A percentile compares a stretch with the other conserved stretches of the same genome.
Conservation (phyloP, 2,888 invertebrate genomes). For the Eupithecia inturbata region DNA sequence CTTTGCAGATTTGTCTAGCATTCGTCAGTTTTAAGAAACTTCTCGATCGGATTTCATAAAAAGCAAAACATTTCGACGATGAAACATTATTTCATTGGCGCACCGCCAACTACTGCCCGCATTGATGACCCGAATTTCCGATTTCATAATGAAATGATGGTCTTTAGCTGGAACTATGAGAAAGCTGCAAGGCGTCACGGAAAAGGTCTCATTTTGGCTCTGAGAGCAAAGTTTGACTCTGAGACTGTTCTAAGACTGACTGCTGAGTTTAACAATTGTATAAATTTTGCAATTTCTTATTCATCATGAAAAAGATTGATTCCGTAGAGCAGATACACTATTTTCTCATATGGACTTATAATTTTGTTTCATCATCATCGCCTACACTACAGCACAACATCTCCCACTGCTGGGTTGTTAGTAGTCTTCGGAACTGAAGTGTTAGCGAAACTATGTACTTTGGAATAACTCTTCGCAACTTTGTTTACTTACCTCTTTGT, state of each 20-base stretch:
- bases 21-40: not conserved
- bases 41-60: not conserved
- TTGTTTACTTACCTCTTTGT: conserved; percentile 55
- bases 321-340: not conserved
- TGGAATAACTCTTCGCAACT: not conserved
- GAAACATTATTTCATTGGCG: not conserved
- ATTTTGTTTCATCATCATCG: not conserved
- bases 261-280: not conserved
- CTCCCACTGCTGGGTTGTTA: not conserved
- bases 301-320: not conserved
- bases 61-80: not conserved
- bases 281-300: not conserved
- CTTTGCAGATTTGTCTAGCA: not conserved
- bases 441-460: not conserved
- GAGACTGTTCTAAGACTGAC: not conserved
- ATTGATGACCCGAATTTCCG: not conserved
- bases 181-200: not conserved
- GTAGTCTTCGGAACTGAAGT: not conserved
- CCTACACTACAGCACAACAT: not conserved
- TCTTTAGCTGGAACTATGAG: not conserved
- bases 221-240: not conserved
- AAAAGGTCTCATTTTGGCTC: not conserved
- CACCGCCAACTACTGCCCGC: not conserved
- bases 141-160: not conserved
- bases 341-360: not conserved